Percentiles rank a stretch among this genome's conserved stretches.
phyloP scores from a whole-genome alignment of 2,113 vertebrate species.

The Tragelaphus scriptus region DNA sequence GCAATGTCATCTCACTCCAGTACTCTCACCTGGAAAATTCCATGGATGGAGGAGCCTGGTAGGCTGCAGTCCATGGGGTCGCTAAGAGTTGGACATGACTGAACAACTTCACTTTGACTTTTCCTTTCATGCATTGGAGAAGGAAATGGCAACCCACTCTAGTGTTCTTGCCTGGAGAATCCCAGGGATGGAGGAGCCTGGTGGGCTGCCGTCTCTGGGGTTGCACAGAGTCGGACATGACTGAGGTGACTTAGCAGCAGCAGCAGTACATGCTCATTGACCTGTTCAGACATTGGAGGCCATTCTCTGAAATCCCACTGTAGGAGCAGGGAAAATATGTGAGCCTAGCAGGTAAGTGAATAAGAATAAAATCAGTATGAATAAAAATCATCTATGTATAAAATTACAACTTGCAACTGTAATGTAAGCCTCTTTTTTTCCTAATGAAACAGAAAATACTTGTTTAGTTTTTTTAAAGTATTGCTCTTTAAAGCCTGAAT shows the following conservation, averaged over 20 bases:
- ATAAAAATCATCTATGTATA: neutral
- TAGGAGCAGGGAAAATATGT: neutral
- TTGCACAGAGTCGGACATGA: rapidly evolving
- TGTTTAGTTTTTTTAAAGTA: neutral
- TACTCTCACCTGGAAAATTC: neutral
- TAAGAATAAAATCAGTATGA: neutral
- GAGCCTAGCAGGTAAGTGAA: neutral
- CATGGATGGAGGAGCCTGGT: neutral
- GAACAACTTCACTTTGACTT: neutral
- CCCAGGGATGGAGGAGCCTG: rapidly evolving
- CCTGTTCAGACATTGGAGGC: neutral
- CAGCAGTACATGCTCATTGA: neutral
- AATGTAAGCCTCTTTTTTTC: neutral
- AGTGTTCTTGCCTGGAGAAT: neutral
- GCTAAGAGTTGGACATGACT: rapidly evolving
- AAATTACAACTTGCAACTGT: neutral
- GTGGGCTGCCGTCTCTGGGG: rapidly evolving
- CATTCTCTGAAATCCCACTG: neutral
- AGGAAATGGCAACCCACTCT: neutral
- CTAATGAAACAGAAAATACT: neutral
- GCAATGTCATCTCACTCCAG: neutral
- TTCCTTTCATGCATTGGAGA: neutral
- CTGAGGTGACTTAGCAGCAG: neutral
- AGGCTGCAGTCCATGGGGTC: neutral
- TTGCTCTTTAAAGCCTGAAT: neutral